A percentile compares a stretch with the other conserved stretches of the same genome.
Conservation (phyloP, 2,888 invertebrate species). For the Acleris sparsana region DNA sequence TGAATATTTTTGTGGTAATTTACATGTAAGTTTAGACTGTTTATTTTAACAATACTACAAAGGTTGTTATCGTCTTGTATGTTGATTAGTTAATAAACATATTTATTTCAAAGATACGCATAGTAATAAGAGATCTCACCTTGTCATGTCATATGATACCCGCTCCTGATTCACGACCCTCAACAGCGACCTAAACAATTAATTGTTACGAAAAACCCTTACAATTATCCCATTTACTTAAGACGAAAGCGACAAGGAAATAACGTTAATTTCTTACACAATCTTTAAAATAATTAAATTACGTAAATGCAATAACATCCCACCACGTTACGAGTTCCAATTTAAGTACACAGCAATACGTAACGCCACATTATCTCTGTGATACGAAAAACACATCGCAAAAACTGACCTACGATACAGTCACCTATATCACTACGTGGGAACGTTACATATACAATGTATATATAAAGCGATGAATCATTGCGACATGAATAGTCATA, state of each 20-base stretch:
- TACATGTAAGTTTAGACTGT: too few relatives aligned
- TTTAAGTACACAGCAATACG: conserved; percentile 18
- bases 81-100: too few relatives aligned
- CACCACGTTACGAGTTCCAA: neutral
- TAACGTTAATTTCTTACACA: neutral
- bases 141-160: too few relatives aligned
- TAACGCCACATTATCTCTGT: conserved; percentile 16
- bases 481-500: conserved; percentile 26
- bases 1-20: too few relatives aligned
- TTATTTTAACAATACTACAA: too few relatives aligned
- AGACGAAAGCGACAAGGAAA: neutral
- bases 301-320: neutral
- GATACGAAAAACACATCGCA: conserved; percentile 44
- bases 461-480: conserved; percentile 33
- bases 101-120: too few relatives aligned
- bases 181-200: too few relatives aligned
- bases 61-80: too few relatives aligned
- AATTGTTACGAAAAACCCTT: too few relatives aligned
- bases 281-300: conserved; percentile 8
- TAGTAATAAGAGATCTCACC: too few relatives aligned
- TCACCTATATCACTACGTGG: conserved; percentile 36
- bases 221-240: too few relatives aligned
- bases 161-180: too few relatives aligned
- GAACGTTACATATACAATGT: conserved; percentile 36
- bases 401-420: conserved; percentile 60